Percentiles rank a stretch among this genome's conserved stretches.
These are phyloP conservation scores for Dendrophyllia cribrosa DNA, from an alignment of 64 coral and sea anemone species.

Conservation along the genomic window DNA sequence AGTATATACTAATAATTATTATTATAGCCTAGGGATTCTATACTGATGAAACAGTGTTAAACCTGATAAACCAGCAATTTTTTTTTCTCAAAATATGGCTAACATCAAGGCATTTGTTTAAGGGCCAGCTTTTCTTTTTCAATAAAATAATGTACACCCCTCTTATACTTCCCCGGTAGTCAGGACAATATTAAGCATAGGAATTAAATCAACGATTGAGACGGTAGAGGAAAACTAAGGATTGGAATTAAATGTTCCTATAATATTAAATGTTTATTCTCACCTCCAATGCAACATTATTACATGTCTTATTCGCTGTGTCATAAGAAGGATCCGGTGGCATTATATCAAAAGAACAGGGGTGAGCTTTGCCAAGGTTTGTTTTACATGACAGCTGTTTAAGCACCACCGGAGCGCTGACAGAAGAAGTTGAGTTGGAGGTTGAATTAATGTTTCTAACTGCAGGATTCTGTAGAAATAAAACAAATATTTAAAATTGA, in stretches of 20 bases:
- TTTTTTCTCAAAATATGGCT: too few species aligned
- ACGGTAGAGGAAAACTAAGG: too few species aligned
- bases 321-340: constrained; percentile 81
- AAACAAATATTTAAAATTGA: neutral
- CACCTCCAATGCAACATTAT: constrained; percentile 91
- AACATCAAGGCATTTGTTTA: too few species aligned
- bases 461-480: constrained; percentile 5
- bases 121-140: too few species aligned
- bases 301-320: constrained; percentile 67
- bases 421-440: constrained; percentile 7
- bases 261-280: neutral
- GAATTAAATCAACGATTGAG: too few species aligned
- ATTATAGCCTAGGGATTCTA: too few species aligned
- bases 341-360: constrained; percentile 56
- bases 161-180: too few species aligned
- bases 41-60: too few species aligned
- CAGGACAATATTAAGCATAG: too few species aligned
- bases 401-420: constrained; percentile 11
- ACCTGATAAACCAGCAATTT: too few species aligned
- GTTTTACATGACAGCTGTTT: constrained; percentile 72
- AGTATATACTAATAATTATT: too few species aligned
- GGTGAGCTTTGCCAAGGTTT: constrained; percentile 47
- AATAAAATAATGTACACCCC: too few species aligned
- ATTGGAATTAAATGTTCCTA: neutral
- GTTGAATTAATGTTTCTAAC: constrained; percentile 6